Evolutionary conservation across 1,140 invertebrate species (phyloP), one percentile per base, ranked within the genome.

Genomic region (Ostrea denselamellosa): DNA sequence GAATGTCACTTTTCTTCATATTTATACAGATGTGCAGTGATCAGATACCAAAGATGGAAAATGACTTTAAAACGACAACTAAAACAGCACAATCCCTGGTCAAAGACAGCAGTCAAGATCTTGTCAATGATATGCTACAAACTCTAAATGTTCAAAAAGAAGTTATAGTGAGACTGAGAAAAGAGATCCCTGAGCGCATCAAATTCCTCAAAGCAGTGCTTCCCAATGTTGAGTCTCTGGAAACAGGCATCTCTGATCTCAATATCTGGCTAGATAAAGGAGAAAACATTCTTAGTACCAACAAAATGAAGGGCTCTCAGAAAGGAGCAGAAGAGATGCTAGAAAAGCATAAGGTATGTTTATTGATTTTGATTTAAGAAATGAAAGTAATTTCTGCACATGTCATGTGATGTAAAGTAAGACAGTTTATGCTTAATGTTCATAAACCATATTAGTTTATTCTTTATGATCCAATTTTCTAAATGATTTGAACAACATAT

Each of bases 81-180:
- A 97, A 97, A 93, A 98, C 97, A 83, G 98, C 98, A 94, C 98
- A 99, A 94, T 96, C 96, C 8, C 96, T 99, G 0, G 98, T 99
- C 22, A 97, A 97, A 90, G 98, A 99, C 93, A 95, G 98, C n/a
- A 97, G 97, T 0, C 96, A 97, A 28, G 97, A 98, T 58, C 97
- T 98, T 92, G 97, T 99, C 3, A 98, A 98, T 89, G 96, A 96
- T 83, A 98, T 98, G 96, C 97, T 99, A 97, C 96, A 96, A 62
- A 97, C 97, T 2, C 94, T 99, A 44, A 99, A 99, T 93, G 97
- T 97, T 91, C 97, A 98, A 71, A 95, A 95, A 91, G 98, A 98
- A 94, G 96, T 96, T 2, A 95, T 99, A 25, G 97, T 98, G 0
- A 96, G 96, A 92, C 96, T 98, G 8, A 95, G 97, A 81, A 97